Base-by-base conservation (phyloP, 2,113 vertebrate genomes). In the Cheilinus undulatus region DNA sequence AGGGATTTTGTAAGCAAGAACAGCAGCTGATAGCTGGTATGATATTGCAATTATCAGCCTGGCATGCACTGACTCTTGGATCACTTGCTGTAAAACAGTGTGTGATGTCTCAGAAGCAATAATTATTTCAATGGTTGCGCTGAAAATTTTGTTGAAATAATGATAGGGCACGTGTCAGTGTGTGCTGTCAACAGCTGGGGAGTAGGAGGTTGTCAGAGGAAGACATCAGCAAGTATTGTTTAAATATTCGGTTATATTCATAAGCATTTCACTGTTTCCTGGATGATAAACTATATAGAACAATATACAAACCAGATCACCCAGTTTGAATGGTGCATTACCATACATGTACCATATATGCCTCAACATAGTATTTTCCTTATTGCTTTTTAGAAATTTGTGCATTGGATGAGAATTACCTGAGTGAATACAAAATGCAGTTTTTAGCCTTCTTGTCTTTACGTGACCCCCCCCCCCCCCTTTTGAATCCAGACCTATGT, bases 101-200 rank as follows among this genome's bases (percentile, higher is more conserved):
- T 56, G 57, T 20, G 12, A 65, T 4, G 34, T 72, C 61, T 72
- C 46, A 3, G 34, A 50, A 54, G 74, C 66, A 72, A 68, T 68
- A 61, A 64, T 74, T 48, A 56, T 73, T 82, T 48, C 17, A 67
- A 52, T 72, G 72, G 71, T 59, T 65, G 46, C 52, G 13, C 1
- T 6, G 50, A 58, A 45, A 78, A 70, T 45, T 42, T 27, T 57
- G 70, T 57, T 64, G 57, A 53, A 73, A 66, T 73, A 43, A 71
- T 69, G 52, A 76, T 54, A 46, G 48, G 34, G 56, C 3, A 0
- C 51, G 11, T 65, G 53, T 81, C 34, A 57, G 51, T 50, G 74
- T 57, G 72, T 43, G 52, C 49, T 69, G 58, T 43, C 69, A 81
- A 49, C 80, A 85, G 69, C 75, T 84, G 80, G 46, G 52, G 77